Base-by-base conservation (phyloP, 2,113 vertebrate species). In the Aleadryas rufinucha region DNA sequence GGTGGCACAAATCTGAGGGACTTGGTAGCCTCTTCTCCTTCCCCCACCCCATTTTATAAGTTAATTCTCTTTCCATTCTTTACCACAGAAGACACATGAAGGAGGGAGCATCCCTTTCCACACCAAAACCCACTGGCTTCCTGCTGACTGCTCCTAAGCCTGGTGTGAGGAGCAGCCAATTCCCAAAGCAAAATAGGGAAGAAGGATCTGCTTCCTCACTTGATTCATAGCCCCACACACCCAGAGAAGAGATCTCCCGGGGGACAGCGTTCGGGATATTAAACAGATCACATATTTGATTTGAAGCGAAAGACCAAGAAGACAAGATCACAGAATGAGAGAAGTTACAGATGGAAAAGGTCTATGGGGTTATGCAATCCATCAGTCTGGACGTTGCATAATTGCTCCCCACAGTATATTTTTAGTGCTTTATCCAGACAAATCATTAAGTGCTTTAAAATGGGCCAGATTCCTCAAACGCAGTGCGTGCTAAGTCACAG, bases 391-490 rank as follows among this genome's bases (percentile, higher is more conserved):
- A 91, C 60, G 33, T 95, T 95, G 94, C 95, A 95, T 95, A 89
- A 95, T 95, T 94, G 94, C 94, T 97, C 97, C 95, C 96, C 89
- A 39, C 90, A 92, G 95, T 96, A 90, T 97, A 95, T 95, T 95
- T 97, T 97, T 95, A 96, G 96, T 95, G 87, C 92, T 90, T 94
- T 86, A 97, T 95, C 94, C 97, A 96, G 97, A 97, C 95, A 95
- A 96, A 95, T 95, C 95, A 90, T 97, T 95, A 96, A 97, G 95
- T 96, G 94, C 87, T 97, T 97, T 96, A 89, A 94, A 95, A 97
- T 47, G 93, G 81, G 84, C 85, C 89, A 81, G 92, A 94, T 95
- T 96, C 93, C 95, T 97, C 90, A 90, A 92, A 89, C 1, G 57
- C 93, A 81, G n/a, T 87, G 90, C 26, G n/a, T 94, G 84, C 84